A percentile compares a stretch with the other conserved stretches of the same genome.
Conservation (phyloP, 2,113 vertebrate genomes). For the Montifringilla adamsi region DNA sequence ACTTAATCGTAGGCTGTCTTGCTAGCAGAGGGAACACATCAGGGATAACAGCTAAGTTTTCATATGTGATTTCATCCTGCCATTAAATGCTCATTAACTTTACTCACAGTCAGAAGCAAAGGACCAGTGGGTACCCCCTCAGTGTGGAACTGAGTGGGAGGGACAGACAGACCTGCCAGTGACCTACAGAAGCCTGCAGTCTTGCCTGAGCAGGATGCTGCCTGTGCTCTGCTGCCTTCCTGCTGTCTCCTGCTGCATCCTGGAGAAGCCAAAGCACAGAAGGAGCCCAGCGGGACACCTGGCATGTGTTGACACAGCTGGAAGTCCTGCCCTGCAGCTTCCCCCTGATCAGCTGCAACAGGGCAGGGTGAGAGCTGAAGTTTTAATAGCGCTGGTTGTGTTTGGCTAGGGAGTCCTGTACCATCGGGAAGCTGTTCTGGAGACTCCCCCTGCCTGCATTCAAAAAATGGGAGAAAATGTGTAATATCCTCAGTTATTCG, state of each 20-base stretch:
- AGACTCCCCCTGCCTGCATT: background rate
- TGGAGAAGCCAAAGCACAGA: background rate
- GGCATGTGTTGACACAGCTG: background rate
- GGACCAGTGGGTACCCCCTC: rapidly evolving
- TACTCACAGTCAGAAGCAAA: background rate
- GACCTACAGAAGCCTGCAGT: background rate
- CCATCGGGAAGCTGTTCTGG: background rate
- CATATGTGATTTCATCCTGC: background rate
- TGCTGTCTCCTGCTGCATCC: background rate
- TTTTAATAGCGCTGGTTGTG: background rate
- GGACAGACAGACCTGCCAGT: background rate
- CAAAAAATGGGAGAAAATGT: background rate
- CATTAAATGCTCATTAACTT: background rate
- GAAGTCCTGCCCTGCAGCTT: background rate
- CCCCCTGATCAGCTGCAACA: background rate
- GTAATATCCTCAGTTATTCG: rapidly evolving
- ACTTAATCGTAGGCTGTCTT: background rate
- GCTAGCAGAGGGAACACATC: background rate
- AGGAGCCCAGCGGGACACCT: background rate
- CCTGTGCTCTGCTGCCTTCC: background rate
- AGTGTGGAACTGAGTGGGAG: background rate
- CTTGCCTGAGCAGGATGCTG: background rate
- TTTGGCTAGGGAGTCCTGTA: background rate
- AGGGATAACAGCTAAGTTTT: background rate
- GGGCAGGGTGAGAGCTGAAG: background rate